Conservation (phyloP, 2,113 vertebrate genomes). For the Colinus virginianus region DNA sequence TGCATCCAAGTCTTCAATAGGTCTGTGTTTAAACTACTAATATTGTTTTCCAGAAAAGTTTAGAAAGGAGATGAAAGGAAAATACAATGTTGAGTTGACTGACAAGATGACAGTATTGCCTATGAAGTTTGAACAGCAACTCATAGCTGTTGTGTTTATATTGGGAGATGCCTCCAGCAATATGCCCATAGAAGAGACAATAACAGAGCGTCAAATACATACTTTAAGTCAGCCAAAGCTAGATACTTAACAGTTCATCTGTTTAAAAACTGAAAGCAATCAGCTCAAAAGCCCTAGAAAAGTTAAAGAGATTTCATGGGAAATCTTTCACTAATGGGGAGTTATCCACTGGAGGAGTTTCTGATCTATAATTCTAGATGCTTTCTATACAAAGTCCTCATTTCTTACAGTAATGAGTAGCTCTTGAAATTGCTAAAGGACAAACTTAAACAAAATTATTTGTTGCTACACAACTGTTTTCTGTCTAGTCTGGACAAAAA, state of each 20-base stretch:
- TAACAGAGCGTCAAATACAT: background rate
- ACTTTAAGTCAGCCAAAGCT: background rate
- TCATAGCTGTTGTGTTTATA: background rate
- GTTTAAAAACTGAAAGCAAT: background rate
- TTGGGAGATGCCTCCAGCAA: background rate
- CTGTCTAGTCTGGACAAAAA: background rate
- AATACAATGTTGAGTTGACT: background rate
- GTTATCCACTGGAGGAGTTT: background rate
- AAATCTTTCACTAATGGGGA: background rate
- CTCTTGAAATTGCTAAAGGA: background rate
- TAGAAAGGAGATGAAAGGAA: conserved; percentile 44
- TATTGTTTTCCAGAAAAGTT: conserved; percentile 46
- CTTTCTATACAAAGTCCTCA: background rate
- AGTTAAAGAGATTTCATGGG: background rate
- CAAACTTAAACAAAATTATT: background rate
- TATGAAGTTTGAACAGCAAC: background rate
- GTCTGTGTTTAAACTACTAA: background rate
- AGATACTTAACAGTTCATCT: background rate
- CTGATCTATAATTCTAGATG: background rate
- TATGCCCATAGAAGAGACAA: background rate
- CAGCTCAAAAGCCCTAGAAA: background rate
- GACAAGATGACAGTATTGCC: conserved; percentile 29
- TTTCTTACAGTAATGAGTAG: background rate
- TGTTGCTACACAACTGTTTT: background rate
- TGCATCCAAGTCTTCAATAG: conserved; percentile 21